Evolutionary conservation across 1,140 invertebrate genomes (phyloP).

Genomic region (Halesus radiatus): DNA sequence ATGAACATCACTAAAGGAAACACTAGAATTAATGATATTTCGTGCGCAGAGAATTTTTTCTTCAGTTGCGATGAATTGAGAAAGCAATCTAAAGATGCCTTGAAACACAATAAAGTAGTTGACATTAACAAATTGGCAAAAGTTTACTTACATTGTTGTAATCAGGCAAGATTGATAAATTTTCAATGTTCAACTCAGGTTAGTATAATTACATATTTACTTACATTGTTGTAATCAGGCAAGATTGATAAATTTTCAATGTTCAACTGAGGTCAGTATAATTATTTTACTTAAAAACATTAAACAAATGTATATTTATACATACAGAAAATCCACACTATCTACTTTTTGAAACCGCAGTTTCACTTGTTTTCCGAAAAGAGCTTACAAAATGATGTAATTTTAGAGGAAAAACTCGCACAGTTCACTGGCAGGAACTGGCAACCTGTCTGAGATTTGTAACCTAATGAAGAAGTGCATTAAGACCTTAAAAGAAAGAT

Average conservation of each 20-base stretch:
- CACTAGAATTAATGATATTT: neutral
- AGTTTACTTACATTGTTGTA: neutral
- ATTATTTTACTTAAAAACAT: neutral
- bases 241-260: neutral
- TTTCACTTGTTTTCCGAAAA: too few relatives aligned
- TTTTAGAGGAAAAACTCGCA: too few relatives aligned
- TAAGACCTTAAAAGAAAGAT: too few relatives aligned
- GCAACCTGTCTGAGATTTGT: too few relatives aligned
- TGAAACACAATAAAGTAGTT: neutral
- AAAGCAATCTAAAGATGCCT: neutral
- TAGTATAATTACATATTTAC: neutral
- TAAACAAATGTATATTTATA: neutral
- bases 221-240: conserved; percentile 1
- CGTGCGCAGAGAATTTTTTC: neutral
- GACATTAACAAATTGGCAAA: neutral
- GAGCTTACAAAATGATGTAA: too few relatives aligned
- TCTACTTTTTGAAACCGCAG: too few relatives aligned
- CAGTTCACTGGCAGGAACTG: too few relatives aligned
- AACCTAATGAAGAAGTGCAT: too few relatives aligned
- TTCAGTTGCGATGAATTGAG: neutral
- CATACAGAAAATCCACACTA: too few relatives aligned
- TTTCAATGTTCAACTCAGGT: neutral
- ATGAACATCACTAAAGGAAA: neutral
- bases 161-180: conserved; percentile 6
- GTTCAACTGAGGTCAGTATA: neutral